Percentiles rank a stretch among this genome's conserved stretches.
Conservation (phyloP, 1,140 invertebrate genomes). For the Anoplophora glabripennis region DNA sequence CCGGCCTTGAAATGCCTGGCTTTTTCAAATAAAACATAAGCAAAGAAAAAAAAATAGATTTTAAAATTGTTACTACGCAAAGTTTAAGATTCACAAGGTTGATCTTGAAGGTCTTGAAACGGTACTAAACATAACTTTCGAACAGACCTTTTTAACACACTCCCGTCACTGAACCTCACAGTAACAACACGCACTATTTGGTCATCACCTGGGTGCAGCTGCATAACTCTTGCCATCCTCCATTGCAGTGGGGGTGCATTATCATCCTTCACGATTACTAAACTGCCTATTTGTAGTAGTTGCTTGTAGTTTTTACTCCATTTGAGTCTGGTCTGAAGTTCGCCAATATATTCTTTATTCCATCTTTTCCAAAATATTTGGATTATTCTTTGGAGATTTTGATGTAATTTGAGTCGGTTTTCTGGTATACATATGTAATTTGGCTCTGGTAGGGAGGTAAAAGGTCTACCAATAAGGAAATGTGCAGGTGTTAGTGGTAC, state of each 20-base stretch:
- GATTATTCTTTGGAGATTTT: slow-evolving; percentile 5
- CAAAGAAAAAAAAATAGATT: too few relatives aligned
- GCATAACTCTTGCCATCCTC: too few relatives aligned
- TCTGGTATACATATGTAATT: slow-evolving; percentile 2
- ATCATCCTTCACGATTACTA: slow-evolving; percentile 12
- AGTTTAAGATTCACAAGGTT: too few relatives aligned
- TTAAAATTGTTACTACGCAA: too few relatives aligned
- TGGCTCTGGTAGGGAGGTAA: slow-evolving; percentile 12
- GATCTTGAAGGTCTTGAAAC: too few relatives aligned
- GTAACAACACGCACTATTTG: too few relatives aligned
- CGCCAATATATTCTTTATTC: slow-evolving; percentile 40
- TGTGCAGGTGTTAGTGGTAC: slow-evolving; percentile 13
- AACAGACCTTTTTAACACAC: too few relatives aligned
- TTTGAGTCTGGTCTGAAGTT: slow-evolving; percentile 21
- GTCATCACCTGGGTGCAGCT: too few relatives aligned
- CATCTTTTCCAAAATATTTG: slow-evolving; percentile 16
- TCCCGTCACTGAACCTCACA: too few relatives aligned
- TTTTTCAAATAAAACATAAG: too few relatives aligned
- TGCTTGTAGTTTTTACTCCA: slow-evolving; percentile 7
- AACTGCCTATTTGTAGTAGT: background rate
- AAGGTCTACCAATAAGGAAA: slow-evolving; percentile 16
- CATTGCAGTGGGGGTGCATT: background rate
- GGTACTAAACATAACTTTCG: too few relatives aligned
- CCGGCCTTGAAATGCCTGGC: too few relatives aligned
- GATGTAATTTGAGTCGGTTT: slow-evolving; percentile 6